These are phyloP conservation scores for Meiosimyza decipiens DNA, from an alignment of 2,888 invertebrate genomes.

Conservation along the genomic window DNA sequence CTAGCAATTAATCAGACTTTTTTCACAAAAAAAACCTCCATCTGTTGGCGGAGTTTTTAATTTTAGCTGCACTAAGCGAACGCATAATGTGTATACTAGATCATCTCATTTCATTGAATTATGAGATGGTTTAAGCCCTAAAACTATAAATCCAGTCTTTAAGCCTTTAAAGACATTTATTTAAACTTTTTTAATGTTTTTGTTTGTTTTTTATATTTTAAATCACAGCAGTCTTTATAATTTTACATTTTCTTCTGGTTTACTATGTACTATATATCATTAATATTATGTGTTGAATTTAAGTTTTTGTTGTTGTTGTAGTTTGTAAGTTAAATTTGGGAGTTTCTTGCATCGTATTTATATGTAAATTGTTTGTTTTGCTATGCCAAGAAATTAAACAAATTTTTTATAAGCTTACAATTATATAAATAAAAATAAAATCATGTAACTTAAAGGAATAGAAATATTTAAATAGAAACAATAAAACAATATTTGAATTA, in stretches of 20 bases:
- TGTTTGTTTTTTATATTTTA: conserved; percentile 57
- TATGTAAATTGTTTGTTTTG: conserved; percentile 17
- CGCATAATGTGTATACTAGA: too few species aligned
- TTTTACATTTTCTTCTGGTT: conserved; percentile 30
- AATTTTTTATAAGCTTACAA: conserved; percentile 1
- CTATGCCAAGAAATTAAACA: background rate
- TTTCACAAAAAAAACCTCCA: too few species aligned
- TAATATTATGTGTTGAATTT: conserved; percentile 13
- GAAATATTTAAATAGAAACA: conserved; percentile 13
- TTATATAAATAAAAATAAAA: conserved; percentile 10
- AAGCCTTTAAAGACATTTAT: conserved; percentile 57
- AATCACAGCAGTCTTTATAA: conserved; percentile 66
- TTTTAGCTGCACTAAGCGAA: too few species aligned
- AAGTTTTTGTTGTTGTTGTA: conserved; percentile 10
- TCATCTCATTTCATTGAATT: too few species aligned
- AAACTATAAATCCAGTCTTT: too few species aligned
- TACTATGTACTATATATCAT: conserved; percentile 38
- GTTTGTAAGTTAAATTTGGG: conserved; percentile 24
- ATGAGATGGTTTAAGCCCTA: too few species aligned
- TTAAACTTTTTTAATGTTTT: conserved; percentile 53
- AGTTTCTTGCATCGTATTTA: background rate
- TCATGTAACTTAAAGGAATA: background rate
- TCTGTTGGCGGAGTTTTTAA: too few species aligned
- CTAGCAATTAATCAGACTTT: too few species aligned
- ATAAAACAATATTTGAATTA: conserved; percentile 15